Evolutionary conservation across 1,140 invertebrate genomes (phyloP).

Genomic region (Trachymyrmex cornetzi): DNA sequence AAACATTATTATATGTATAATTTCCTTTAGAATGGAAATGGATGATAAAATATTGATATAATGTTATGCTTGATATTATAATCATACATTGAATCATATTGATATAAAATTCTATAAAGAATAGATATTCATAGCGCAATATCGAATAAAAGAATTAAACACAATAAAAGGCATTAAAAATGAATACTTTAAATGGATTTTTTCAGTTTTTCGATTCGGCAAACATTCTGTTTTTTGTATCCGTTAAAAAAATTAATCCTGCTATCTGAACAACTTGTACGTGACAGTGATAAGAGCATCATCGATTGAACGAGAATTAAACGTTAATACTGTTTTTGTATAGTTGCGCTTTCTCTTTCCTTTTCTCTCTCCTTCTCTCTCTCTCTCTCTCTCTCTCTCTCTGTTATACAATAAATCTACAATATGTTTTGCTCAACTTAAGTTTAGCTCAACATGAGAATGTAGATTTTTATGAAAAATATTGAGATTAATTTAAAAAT

Average conservation of each 20-base stretch:
- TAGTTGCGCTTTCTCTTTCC: neutral
- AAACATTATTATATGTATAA: constrained; percentile 9
- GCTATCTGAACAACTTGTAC: constrained; percentile 17
- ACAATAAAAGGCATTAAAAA: neutral
- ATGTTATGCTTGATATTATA: neutral
- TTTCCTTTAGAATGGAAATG: neutral
- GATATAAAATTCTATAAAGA: neutral
- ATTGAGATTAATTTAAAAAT: constrained; percentile 51
- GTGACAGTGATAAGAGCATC: constrained; percentile 22
- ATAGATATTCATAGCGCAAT: neutral
- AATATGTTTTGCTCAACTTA: neutral
- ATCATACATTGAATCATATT: neutral
- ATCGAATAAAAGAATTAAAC: constrained; percentile 8
- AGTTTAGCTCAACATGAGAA: neutral
- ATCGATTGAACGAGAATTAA: constrained; percentile 1
- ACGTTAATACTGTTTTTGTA: neutral
- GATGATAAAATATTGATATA: neutral
- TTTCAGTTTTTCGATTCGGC: neutral
- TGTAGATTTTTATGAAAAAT: constrained; percentile 26
- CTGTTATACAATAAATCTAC: too few species aligned
- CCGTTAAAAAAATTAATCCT: constrained; percentile 20
- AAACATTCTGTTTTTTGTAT: constrained; percentile 28
- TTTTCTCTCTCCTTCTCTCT: too few species aligned
- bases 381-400: too few species aligned
- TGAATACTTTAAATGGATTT: neutral